These are phyloP conservation scores for Onychostruthus taczanowskii DNA, from an alignment of 2,113 vertebrate genomes.

Conservation along the genomic window DNA sequence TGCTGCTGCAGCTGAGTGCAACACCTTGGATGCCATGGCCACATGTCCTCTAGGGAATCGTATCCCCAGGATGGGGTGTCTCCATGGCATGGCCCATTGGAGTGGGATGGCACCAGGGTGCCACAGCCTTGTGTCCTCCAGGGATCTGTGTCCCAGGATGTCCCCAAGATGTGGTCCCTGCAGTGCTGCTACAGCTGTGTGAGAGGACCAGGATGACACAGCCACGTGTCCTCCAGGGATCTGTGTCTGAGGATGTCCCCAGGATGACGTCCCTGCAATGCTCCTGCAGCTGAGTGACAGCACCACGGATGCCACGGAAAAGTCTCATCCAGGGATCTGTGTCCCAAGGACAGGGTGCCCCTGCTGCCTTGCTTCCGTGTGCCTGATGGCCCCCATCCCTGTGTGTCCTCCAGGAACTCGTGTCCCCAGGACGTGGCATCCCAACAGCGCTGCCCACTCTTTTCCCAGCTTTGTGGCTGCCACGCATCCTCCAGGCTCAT, in stretches of 20 bases:
- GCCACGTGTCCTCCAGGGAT: fast-evolving
- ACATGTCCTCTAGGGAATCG: too few relatives aligned
- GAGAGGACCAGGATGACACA: not conserved
- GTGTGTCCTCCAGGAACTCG: fast-evolving
- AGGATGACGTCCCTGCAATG: not conserved
- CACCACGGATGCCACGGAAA: fast-evolving
- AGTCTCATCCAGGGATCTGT: not conserved
- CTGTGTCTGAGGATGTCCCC: not conserved
- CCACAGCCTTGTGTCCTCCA: not conserved
- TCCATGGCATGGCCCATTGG: too few relatives aligned
- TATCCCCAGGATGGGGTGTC: too few relatives aligned
- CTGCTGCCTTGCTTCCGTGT: not conserved
- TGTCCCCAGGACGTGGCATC: not conserved
- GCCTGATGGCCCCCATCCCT: not conserved
- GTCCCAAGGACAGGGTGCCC: not conserved
- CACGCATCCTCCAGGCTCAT: not conserved
- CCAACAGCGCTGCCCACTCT: fast-evolving
- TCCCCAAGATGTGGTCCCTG: too few relatives aligned
- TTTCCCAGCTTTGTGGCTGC: not conserved
- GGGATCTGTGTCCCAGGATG: not conserved
- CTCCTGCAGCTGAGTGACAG: not conserved
- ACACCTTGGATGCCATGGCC: fast-evolving
- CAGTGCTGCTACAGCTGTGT: not conserved
- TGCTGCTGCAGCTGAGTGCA: not conserved
- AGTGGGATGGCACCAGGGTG: too few relatives aligned